Evolutionary conservation across 2,113 vertebrate genomes (phyloP).

Genomic region (Pygoscelis antarcticus): DNA sequence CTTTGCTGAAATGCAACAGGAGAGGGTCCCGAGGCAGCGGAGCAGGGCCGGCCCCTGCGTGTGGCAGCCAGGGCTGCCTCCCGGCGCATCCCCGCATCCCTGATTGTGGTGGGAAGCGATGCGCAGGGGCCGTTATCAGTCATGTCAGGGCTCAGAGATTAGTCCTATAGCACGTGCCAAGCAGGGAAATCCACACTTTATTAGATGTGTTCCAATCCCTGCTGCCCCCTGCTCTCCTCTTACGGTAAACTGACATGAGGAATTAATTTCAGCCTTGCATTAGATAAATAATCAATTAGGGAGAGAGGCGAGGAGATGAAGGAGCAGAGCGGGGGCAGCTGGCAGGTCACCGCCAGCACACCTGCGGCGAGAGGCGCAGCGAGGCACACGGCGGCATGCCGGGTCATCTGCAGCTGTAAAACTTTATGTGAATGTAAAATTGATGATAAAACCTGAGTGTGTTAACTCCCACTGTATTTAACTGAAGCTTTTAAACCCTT

Average conservation of each 20-base stretch:
- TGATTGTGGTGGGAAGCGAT: constrained; percentile 59
- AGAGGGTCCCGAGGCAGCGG: not conserved
- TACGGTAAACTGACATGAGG: not conserved
- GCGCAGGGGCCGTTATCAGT: constrained; percentile 66
- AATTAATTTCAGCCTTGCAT: not conserved
- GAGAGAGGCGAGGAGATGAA: not conserved
- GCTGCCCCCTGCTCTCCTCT: not conserved
- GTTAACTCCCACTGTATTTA: not conserved
- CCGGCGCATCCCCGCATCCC: not conserved
- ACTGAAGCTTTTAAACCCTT: not conserved
- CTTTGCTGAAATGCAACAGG: not conserved
- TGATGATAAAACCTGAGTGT: not conserved
- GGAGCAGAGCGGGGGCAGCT: not conserved
- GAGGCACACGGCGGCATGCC: not conserved
- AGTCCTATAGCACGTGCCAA: constrained; percentile 64
- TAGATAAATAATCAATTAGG: not conserved
- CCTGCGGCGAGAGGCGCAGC: rapidly evolving
- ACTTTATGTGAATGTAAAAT: not conserved
- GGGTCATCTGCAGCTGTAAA: not conserved
- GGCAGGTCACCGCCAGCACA: not conserved
- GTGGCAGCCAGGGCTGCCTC: not conserved
- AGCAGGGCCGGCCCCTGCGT: not conserved
- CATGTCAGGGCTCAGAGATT: constrained; percentile 75
- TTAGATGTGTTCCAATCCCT: constrained; percentile 52
- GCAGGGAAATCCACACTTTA: constrained; percentile 77